A percentile compares a stretch with the other conserved stretches of the same genome.
Evolutionary conservation across 2,797 vertebrate genomes (phyloP).

Genomic region (Ispidina picta): DNA sequence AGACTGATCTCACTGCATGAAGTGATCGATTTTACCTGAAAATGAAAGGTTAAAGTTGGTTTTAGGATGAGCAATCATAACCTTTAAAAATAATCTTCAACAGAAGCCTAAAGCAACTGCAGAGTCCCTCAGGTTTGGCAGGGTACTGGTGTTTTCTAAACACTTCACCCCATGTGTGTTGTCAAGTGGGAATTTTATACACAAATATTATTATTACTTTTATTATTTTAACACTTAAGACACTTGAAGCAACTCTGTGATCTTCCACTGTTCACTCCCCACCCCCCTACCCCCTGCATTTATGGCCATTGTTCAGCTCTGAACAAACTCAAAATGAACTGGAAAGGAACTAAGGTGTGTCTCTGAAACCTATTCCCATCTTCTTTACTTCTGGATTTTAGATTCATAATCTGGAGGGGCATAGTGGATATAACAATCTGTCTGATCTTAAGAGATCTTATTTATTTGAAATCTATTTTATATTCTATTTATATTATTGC

Average conservation of each 20-base stretch:
- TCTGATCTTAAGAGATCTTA: background rate
- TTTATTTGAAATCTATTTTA: background rate
- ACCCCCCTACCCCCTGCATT: too few relatives aligned
- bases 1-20: background rate
- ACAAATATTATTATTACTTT: too few relatives aligned
- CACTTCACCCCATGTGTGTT: background rate
- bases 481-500: background rate
- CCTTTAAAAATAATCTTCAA: background rate
- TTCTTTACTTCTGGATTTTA: background rate
- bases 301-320: background rate
- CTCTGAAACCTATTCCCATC: background rate
- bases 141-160: background rate
- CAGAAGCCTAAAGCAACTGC: background rate
- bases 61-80: background rate
- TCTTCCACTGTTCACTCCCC: too few relatives aligned
- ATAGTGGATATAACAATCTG: background rate
- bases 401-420: background rate
- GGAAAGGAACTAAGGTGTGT: background rate
- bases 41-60: background rate
- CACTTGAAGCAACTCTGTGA: background rate
- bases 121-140: background rate
- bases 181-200: background rate
- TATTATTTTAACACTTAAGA: background rate
- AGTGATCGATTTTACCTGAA: background rate
- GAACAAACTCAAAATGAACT: background rate